Evolutionary conservation across 1,140 invertebrate genomes (phyloP), one percentile per base, ranked within the genome.

Genomic region (Centruroides sculpturatus): DNA sequence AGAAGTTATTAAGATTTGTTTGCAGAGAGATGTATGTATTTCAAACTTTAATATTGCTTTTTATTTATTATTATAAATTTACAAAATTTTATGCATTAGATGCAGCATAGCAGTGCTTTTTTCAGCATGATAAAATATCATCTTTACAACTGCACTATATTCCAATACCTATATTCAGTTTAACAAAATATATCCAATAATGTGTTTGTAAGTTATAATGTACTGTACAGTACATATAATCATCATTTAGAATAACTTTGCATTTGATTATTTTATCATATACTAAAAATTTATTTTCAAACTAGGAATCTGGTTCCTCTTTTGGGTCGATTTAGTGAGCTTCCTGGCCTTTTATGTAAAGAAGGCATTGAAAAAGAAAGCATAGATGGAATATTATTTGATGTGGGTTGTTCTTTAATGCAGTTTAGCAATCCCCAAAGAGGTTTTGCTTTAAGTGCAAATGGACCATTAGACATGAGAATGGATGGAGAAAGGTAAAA

Each of bases 381-480:
- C 36, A 77, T 98, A 35, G 89, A 96, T 78, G 87, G 86, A 1
- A 83, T 94, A 64, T 70, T 98, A 12, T 91, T 95, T 77, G 92
- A 97, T 77, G 85, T 90, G 73, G 93, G 94, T n/a, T 89, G 86
- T 72, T 97, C 92, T 5, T 92, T 90, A 1, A 95, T 96, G 89
- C 94, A 98, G 75, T 84, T 94, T 71, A 86, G 95, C 70, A 77
- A 79, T 67, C 75, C 81, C 3, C 76, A 80, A 13, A 78, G 94
- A 71, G 94, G 94, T 5, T 98, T 98, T 76, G 83, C 86, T 11
- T 66, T 95, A 0, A 85, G 81, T 54, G 80, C 82, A 70, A 81
- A 94, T 78, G 91, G 89, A 0, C 87, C 85, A 8, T 77, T 98
- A 55, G 94, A 97, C 71, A 97, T 98, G 93, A 79, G 93, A 71